Conservation (phyloP, 2,888 invertebrate species). For the Asteroscopus sphinx region DNA sequence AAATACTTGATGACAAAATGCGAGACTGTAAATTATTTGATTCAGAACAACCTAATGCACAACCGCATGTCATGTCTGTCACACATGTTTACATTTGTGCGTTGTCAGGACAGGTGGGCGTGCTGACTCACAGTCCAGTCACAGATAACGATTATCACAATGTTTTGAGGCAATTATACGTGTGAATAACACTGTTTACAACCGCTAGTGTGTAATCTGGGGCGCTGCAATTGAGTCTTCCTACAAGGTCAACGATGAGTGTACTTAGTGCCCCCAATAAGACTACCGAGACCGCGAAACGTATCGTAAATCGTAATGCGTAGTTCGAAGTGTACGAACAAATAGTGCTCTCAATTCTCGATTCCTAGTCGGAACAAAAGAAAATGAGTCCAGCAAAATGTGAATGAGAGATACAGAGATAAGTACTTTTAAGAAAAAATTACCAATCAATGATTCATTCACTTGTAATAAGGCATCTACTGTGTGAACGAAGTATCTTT, state of each 20-base stretch:
- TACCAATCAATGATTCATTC: slow-evolving; percentile 21
- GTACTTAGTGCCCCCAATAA: slow-evolving; percentile 44
- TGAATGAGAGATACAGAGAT: slow-evolving; percentile 17
- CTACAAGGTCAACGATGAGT: slow-evolving; percentile 64
- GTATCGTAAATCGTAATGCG: slow-evolving; percentile 37
- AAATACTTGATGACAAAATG: slow-evolving; percentile 6
- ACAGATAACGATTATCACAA: slow-evolving; percentile 64
- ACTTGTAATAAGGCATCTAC: slow-evolving; percentile 16
- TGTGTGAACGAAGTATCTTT: slow-evolving; percentile 25
- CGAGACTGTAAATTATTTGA: slow-evolving; percentile 1
- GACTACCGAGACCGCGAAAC: slow-evolving; percentile 17
- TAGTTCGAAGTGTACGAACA: slow-evolving; percentile 20
- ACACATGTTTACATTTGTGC: slow-evolving; percentile 46
- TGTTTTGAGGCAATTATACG: slow-evolving; percentile 58
- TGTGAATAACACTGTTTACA: slow-evolving; percentile 64
- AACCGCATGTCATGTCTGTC: slow-evolving; percentile 7
- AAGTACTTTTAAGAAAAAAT: slow-evolving; percentile 8
- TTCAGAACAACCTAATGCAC: slow-evolving; percentile 26
- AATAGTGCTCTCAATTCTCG: slow-evolving; percentile 29
- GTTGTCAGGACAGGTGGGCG: slow-evolving; percentile 65
- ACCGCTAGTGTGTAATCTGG: slow-evolving; percentile 61
- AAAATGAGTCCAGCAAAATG: slow-evolving; percentile 10
- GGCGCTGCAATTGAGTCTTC: slow-evolving; percentile 62
- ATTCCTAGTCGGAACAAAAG: slow-evolving; percentile 14
- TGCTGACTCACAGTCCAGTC: slow-evolving; percentile 70